Evolutionary conservation across 2,888 invertebrate genomes (phyloP).

Genomic region (Stenchaetothrips biformis): DNA sequence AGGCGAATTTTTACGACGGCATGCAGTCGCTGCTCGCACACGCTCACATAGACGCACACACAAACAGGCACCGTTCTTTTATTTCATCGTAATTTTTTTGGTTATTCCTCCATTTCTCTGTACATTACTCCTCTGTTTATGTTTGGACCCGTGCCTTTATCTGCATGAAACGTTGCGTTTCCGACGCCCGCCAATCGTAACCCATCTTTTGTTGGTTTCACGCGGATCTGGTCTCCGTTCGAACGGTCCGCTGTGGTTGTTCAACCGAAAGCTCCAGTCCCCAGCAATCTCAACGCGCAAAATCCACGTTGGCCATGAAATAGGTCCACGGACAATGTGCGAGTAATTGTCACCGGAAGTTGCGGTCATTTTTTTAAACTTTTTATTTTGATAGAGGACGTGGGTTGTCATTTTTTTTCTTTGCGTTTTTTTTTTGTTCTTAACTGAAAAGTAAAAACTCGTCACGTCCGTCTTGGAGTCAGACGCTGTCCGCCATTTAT

Average conservation of each 20-base stretch:
- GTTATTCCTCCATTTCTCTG: slow-evolving; percentile 11
- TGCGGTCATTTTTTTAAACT: too few relatives aligned
- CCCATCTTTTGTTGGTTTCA: not conserved
- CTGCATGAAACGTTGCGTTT: slow-evolving; percentile 21
- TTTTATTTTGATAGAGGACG: too few relatives aligned
- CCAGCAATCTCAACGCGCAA: too few relatives aligned
- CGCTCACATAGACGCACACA: not conserved
- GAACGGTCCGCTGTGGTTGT: not conserved
- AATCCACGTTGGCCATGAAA: too few relatives aligned
- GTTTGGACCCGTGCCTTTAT: slow-evolving; percentile 13
- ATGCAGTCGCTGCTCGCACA: too few relatives aligned
- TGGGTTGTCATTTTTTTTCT: too few relatives aligned
- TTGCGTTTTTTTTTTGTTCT: too few relatives aligned
- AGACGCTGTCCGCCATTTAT: not conserved
- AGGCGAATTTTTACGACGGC: not conserved
- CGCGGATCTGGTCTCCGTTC: not conserved
- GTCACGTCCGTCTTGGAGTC: not conserved
- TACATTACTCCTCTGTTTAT: slow-evolving; percentile 14
- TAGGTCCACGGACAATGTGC: too few relatives aligned
- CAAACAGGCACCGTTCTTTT: slow-evolving; percentile 3
- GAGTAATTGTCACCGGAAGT: not conserved
- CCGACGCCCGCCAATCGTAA: not conserved
- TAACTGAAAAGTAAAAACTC: not conserved
- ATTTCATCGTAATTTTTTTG: slow-evolving; percentile 24
- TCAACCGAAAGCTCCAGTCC: too few relatives aligned